Evolutionary conservation across 1,140 invertebrate genomes (phyloP).

Genomic region (Zaprionus camerounensis): DNA sequence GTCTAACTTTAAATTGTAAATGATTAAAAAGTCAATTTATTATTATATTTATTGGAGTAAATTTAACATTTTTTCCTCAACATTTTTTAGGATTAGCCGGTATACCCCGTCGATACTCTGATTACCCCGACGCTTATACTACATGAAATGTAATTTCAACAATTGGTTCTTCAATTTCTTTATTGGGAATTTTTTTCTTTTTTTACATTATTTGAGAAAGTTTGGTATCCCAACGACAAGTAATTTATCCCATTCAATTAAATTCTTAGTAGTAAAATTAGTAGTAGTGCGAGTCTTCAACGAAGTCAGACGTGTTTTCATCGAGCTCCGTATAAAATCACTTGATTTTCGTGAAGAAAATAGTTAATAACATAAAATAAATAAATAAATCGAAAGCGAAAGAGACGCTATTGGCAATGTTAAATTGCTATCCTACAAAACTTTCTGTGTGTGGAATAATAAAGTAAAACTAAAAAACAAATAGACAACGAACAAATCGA

Average conservation of each 20-base stretch:
- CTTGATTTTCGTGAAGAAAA: too few species aligned
- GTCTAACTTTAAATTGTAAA: slow-evolving; percentile 85
- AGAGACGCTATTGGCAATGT: too few species aligned
- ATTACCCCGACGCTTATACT: slow-evolving; percentile 88
- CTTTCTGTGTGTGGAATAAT: too few species aligned
- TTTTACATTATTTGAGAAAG: slow-evolving; percentile 85
- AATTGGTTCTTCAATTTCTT: slow-evolving; percentile 87
- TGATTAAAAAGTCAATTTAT: slow-evolving; percentile 87
- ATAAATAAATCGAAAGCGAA: too few species aligned
- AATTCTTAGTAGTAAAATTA: too few species aligned
- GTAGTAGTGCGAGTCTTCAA: too few species aligned
- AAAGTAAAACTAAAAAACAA: too few species aligned
- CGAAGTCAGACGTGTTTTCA: too few species aligned
- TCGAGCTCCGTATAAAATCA: too few species aligned
- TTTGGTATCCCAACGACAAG: slow-evolving; percentile 83
- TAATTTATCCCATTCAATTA: slow-evolving; percentile 84
- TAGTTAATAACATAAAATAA: too few species aligned
- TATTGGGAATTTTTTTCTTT: slow-evolving; percentile 86
- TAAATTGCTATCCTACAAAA: too few species aligned
- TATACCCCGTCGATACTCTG: slow-evolving; percentile 90
- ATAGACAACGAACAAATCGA: too few species aligned
- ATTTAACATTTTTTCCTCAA: slow-evolving; percentile 91
- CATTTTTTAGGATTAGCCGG: slow-evolving; percentile 90
- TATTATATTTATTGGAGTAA: slow-evolving; percentile 88
- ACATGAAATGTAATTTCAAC: slow-evolving; percentile 88